phyloP scores from a whole-genome alignment of 2,888 invertebrate species.

The Acanthosepion lycidas region DNA sequence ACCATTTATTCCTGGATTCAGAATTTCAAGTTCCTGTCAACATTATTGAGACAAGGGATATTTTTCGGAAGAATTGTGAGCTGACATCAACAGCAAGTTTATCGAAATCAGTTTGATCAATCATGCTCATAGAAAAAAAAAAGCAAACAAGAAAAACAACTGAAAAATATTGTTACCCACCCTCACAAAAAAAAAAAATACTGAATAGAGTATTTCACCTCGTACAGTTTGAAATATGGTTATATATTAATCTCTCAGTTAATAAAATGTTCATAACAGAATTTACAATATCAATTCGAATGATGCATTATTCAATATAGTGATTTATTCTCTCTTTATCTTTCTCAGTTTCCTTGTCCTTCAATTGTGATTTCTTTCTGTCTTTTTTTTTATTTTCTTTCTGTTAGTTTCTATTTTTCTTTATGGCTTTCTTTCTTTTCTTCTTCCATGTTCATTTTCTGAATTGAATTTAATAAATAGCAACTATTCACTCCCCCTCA shows the following conservation, averaged over 20 bases:
- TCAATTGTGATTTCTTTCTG: neutral
- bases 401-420: too few species aligned
- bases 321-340: neutral
- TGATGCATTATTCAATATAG: neutral
- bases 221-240: neutral
- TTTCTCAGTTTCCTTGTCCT: neutral
- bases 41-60: neutral
- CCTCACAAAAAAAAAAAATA: neutral
- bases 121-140: too few species aligned
- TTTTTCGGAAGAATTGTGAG: too few species aligned
- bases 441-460: neutral
- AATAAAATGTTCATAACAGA: slow-evolving; percentile 13
- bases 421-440: neutral
- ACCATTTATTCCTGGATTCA: neutral
- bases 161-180: too few species aligned
- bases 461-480: slow-evolving; percentile 20
- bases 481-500: neutral
- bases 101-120: too few species aligned
- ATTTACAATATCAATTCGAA: neutral
- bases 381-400: neutral
- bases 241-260: neutral
- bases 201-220: neutral
- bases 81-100: too few species aligned
- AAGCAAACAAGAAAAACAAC: too few species aligned
- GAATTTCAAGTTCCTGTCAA: slow-evolving; percentile 15